Conservation (phyloP, 2,797 vertebrate genomes). For the Iguana delicatissima region DNA sequence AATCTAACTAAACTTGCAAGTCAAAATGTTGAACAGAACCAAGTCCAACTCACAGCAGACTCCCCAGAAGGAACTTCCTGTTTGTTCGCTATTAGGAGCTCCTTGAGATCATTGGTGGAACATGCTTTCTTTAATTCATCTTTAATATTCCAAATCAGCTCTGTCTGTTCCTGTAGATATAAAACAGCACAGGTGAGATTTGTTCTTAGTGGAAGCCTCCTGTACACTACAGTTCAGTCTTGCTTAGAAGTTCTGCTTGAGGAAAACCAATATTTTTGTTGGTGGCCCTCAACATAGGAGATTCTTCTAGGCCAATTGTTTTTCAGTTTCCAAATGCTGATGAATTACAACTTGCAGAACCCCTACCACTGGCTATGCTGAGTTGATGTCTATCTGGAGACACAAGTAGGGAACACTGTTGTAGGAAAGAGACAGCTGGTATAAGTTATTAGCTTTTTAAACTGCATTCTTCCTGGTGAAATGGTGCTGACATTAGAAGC, state of each 20-base stretch:
- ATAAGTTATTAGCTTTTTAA: not conserved
- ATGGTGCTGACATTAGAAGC: not conserved
- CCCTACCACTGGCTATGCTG: no score
- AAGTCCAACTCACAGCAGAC: constrained; percentile 87
- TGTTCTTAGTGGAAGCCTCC: not conserved
- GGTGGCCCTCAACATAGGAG: not conserved
- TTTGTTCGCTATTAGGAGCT: constrained; percentile 94
- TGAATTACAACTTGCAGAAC: no score
- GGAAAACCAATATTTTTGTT: not conserved
- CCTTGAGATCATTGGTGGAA: constrained; percentile 93
- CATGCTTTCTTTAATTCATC: constrained; percentile 94
- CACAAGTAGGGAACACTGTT: no score
- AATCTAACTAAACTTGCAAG: not conserved
- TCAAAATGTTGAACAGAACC: not conserved
- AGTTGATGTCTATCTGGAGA: no score
- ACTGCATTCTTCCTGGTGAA: not conserved
- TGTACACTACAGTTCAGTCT: not conserved
- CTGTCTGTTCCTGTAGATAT: constrained; percentile 88
- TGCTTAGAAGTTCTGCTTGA: not conserved
- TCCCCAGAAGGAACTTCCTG: constrained; percentile 96
- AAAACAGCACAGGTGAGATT: not conserved
- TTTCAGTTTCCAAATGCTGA: no score
- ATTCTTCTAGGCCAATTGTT: not conserved
- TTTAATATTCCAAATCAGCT: constrained; percentile 95
- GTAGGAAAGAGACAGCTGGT: not conserved